These are phyloP conservation scores for Malurus melanocephalus DNA, from an alignment of 2,113 vertebrate species.

Conservation along the genomic window DNA sequence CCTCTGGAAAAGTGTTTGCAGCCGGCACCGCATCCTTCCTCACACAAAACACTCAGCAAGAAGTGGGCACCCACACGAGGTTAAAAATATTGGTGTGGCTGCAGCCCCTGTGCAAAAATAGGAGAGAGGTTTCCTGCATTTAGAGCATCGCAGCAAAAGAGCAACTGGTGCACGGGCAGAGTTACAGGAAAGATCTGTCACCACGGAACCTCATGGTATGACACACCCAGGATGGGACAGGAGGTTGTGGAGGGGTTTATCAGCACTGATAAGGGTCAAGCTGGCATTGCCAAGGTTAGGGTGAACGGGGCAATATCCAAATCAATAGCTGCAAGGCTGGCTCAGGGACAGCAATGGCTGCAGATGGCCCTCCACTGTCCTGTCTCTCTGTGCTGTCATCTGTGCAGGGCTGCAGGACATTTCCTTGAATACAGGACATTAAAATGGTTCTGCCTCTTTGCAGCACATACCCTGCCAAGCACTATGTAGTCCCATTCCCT, in stretches of 20 bases:
- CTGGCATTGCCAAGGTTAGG: constrained; percentile 36
- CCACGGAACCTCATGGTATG: fast-evolving
- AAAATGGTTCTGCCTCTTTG: background rate
- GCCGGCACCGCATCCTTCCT: constrained; percentile 18
- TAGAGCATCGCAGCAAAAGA: background rate
- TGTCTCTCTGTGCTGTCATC: background rate
- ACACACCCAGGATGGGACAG: background rate
- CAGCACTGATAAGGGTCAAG: background rate
- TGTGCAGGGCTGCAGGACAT: fast-evolving
- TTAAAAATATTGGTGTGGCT: background rate
- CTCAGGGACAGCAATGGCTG: background rate
- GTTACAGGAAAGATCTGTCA: background rate
- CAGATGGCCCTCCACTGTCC: background rate
- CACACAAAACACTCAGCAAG: background rate
- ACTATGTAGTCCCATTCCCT: background rate
- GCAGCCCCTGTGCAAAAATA: background rate
- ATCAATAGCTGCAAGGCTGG: constrained; percentile 15
- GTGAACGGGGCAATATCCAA: constrained; percentile 22
- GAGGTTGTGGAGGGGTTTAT: background rate
- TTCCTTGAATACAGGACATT: background rate
- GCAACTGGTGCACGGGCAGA: background rate
- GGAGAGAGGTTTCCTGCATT: background rate
- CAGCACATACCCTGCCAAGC: background rate
- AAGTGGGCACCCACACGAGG: background rate
- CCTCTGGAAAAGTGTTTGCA: constrained; percentile 50